phyloP scores from a whole-genome alignment of 2,113 vertebrate species.

The Centrocercus urophasianus region DNA sequence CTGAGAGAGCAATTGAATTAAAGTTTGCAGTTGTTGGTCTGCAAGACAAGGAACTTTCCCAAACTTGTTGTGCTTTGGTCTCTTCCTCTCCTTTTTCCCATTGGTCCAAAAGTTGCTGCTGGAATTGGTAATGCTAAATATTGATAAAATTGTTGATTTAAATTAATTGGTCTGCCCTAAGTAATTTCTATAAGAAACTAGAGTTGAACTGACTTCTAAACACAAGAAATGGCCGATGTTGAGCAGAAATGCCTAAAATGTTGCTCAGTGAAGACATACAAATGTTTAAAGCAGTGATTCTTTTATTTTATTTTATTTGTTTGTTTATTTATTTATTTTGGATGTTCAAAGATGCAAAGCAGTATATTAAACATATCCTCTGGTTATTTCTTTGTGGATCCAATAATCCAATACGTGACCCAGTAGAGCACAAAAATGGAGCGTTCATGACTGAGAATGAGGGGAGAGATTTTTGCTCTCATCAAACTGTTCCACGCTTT shows the following conservation, averaged over 20 bases:
- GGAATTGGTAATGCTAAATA: not conserved
- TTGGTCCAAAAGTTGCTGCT: not conserved
- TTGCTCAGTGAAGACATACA: not conserved
- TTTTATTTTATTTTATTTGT: not conserved
- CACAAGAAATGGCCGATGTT: not conserved
- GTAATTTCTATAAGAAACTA: not conserved
- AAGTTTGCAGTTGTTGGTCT: not conserved
- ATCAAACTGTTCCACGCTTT: not conserved
- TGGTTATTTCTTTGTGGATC: not conserved
- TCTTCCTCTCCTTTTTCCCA: not conserved
- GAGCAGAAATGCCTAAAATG: not conserved
- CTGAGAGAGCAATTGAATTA: conserved; percentile 15
- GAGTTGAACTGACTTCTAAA: not conserved
- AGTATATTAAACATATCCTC: not conserved
- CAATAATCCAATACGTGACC: not conserved
- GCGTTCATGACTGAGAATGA: not conserved
- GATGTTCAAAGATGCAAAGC: not conserved
- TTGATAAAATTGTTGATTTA: not conserved
- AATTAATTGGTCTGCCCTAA: not conserved
- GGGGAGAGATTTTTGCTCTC: not conserved
- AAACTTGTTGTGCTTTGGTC: not conserved
- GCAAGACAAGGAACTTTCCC: not conserved
- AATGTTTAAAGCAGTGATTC: not conserved
- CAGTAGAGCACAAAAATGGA: not conserved
- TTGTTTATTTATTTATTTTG: no score